These are phyloP conservation scores for Coluber constrictor DNA, from an alignment of 2,797 vertebrate genomes.

Conservation along the genomic window DNA sequence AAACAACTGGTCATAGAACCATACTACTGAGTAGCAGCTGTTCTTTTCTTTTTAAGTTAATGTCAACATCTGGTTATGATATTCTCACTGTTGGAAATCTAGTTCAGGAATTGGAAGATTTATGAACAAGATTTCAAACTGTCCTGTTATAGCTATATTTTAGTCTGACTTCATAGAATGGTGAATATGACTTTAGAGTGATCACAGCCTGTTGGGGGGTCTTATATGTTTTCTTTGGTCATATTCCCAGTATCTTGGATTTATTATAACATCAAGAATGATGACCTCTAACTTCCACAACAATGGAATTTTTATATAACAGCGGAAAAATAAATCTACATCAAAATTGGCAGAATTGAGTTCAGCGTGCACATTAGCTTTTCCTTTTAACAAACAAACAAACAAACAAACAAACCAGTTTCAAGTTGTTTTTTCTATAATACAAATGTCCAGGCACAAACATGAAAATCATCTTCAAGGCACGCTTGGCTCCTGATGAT, in stretches of 20 bases:
- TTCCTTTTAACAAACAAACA: background rate
- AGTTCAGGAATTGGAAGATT: background rate
- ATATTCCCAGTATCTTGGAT: background rate
- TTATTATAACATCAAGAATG: background rate
- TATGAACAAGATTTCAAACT: background rate
- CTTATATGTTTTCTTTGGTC: background rate
- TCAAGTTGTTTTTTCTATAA: background rate
- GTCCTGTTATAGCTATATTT: background rate
- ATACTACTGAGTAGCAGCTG: background rate
- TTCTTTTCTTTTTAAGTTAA: background rate
- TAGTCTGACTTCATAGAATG: background rate
- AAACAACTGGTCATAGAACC: background rate
- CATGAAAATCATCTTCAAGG: background rate
- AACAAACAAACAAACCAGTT: background rate
- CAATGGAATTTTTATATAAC: background rate
- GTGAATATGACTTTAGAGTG: background rate
- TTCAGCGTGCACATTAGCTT: background rate
- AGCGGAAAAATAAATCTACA: background rate
- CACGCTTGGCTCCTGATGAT: background rate
- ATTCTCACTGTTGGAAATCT: background rate
- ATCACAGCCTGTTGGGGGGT: background rate
- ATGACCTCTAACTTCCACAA: background rate
- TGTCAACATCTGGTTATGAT: background rate
- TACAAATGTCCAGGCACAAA: background rate
- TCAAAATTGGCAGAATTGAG: background rate